phyloP scores from a whole-genome alignment of 1,140 invertebrate species.

The Drosophila repletoides region DNA sequence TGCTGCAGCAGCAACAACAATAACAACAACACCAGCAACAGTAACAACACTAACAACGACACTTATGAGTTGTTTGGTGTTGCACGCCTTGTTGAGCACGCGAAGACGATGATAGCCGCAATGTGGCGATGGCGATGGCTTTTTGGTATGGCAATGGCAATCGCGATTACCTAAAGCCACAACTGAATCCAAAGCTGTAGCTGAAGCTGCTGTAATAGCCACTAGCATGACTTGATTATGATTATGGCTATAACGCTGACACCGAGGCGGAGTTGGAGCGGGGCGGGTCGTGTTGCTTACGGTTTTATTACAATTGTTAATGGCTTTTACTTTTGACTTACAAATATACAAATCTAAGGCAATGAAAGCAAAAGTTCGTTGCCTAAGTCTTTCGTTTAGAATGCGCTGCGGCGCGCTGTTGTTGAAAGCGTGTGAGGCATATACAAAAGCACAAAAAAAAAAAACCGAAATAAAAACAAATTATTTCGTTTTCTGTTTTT shows the following conservation, averaged over 20 bases:
- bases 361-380: slow-evolving; percentile 50
- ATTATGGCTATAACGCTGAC: slow-evolving; percentile 34
- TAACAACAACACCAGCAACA: slow-evolving; percentile 29
- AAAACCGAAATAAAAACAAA: slow-evolving; percentile 43
- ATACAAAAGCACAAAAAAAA: too few species aligned
- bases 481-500: slow-evolving; percentile 5
- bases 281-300: slow-evolving; percentile 11
- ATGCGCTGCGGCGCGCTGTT: slow-evolving; percentile 9
- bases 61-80: slow-evolving; percentile 47
- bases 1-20: slow-evolving; percentile 11
- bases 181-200: slow-evolving; percentile 14
- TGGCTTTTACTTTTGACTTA: slow-evolving; percentile 64
- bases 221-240: slow-evolving; percentile 37
- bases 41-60: slow-evolving; percentile 39
- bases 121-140: slow-evolving; percentile 19
- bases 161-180: slow-evolving; percentile 65
- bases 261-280: slow-evolving; percentile 4
- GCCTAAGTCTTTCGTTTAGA: slow-evolving; percentile 51
- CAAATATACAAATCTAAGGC: slow-evolving; percentile 46
- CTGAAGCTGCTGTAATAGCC: slow-evolving; percentile 55
- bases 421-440: slow-evolving; percentile 48
- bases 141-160: slow-evolving; percentile 19
- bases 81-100: slow-evolving; percentile 76
- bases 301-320: slow-evolving; percentile 64
- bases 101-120: slow-evolving; percentile 38